Percentiles rank a stretch among this genome's conserved stretches.
Conservation (phyloP, 2,113 vertebrate species). For the Rousettus leschenaultii region DNA sequence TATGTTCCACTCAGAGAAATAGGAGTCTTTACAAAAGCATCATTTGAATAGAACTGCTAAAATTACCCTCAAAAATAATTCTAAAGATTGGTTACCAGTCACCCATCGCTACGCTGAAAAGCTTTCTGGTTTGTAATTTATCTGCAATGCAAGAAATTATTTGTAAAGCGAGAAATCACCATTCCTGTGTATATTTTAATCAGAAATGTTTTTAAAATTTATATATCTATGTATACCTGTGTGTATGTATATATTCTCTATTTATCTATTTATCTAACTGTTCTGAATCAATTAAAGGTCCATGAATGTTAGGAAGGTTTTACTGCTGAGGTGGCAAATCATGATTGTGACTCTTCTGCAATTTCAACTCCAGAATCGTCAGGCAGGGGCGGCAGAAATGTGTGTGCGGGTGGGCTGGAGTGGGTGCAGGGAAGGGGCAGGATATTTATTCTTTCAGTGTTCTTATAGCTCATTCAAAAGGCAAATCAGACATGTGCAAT, state of each 20-base stretch:
- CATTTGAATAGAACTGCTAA: conserved; percentile 60
- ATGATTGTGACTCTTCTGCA: not conserved
- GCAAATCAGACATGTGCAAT: not conserved
- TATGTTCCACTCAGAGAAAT: conserved; percentile 67
- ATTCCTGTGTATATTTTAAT: conserved; percentile 28
- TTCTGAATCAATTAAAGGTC: conserved; percentile 11
- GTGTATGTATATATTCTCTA: not conserved
- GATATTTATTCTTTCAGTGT: not conserved
- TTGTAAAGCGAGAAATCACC: conserved; percentile 19
- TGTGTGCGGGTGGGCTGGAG: not conserved
- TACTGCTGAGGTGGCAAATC: not conserved
- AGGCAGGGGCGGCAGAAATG: not conserved
- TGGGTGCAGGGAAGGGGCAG: not conserved
- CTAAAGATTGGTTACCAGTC: conserved; percentile 42
- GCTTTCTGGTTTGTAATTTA: conserved; percentile 24
- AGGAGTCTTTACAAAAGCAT: conserved; percentile 60
- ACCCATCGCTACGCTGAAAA: not conserved
- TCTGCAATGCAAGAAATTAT: conserved; percentile 9
- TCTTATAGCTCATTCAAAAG: not conserved
- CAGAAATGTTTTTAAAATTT: not conserved
- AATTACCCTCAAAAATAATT: conserved; percentile 62
- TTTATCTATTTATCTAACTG: not conserved
- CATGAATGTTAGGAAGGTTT: not conserved
- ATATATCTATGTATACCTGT: not conserved
- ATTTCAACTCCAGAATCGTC: not conserved